These are phyloP conservation scores for Hemitrygon akajei DNA, from an alignment of 2,797 vertebrate species.

Conservation along the genomic window DNA sequence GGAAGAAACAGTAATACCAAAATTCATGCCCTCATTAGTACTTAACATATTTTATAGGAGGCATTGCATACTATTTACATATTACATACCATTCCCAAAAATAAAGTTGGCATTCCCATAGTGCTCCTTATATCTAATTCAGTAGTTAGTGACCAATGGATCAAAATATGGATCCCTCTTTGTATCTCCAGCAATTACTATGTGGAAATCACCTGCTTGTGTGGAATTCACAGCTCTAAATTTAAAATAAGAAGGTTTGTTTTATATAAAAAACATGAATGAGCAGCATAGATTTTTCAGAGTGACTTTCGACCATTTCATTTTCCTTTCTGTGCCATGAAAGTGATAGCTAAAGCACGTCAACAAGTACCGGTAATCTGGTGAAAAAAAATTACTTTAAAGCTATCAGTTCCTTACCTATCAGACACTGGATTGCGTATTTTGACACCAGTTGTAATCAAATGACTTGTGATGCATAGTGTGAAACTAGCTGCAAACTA, in stretches of 20 bases:
- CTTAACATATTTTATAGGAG: not conserved
- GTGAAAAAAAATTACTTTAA: not conserved
- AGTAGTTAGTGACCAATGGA: not conserved
- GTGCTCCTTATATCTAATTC: not conserved
- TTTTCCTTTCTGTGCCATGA: not conserved
- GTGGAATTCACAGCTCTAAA: not conserved
- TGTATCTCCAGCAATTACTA: not conserved
- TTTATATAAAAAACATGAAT: not conserved
- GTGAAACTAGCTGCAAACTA: too few relatives aligned
- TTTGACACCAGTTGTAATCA: too few relatives aligned
- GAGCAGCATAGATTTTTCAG: not conserved
- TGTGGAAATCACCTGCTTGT: not conserved
- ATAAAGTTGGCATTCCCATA: not conserved
- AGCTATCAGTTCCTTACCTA: not conserved
- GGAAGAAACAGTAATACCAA: not conserved
- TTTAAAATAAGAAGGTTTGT: too few relatives aligned
- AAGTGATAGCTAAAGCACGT: not conserved
- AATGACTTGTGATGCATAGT: not conserved
- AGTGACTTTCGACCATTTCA: not conserved
- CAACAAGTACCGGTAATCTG: not conserved
- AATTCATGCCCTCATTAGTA: not conserved
- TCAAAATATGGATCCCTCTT: not conserved
- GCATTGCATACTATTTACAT: not conserved
- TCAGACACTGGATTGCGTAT: too few relatives aligned
- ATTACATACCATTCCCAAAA: not conserved